These are phyloP conservation scores for Cyclophora albipunctata DNA, from an alignment of 2,888 invertebrate species.

Conservation along the genomic window DNA sequence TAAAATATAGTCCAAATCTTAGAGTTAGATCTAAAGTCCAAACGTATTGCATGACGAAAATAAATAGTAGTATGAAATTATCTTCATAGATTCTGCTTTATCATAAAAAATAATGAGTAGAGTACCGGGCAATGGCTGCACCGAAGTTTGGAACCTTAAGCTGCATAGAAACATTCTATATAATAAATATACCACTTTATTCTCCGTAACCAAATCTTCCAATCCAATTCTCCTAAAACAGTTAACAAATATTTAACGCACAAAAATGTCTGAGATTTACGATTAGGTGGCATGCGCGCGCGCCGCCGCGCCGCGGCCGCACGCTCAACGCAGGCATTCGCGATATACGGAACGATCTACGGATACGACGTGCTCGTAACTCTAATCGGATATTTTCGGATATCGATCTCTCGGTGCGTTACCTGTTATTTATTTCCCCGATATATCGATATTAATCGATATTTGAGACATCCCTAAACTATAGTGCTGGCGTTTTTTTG, in stretches of 20 bases:
- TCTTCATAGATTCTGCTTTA: too few species aligned
- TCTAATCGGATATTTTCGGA: slow-evolving; percentile 41
- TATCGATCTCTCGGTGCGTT: slow-evolving; percentile 45
- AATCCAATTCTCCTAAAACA: too few species aligned
- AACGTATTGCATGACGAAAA: too few species aligned
- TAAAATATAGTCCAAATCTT: too few species aligned
- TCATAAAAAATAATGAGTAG: too few species aligned
- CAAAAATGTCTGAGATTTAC: slow-evolving; percentile 52
- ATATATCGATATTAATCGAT: slow-evolving; percentile 49
- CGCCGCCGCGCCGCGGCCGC: neutral
- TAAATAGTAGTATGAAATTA: too few species aligned
- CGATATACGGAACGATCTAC: slow-evolving; percentile 10
- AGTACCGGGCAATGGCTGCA: too few species aligned
- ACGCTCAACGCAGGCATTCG: slow-evolving; percentile 23
- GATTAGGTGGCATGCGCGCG: slow-evolving; percentile 28
- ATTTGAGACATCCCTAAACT: slow-evolving; percentile 41
- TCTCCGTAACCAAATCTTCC: too few species aligned
- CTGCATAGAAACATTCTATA: too few species aligned
- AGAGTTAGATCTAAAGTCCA: too few species aligned
- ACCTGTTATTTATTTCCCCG: slow-evolving; percentile 44
- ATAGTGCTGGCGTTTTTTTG: slow-evolving; percentile 19
- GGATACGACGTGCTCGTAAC: slow-evolving; percentile 32
- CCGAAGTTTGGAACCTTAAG: too few species aligned
- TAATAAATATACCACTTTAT: too few species aligned
- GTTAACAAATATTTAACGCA: slow-evolving; percentile 20